phyloP scores from a whole-genome alignment of 2,888 invertebrate genomes.

The Crioceris asparagi region DNA sequence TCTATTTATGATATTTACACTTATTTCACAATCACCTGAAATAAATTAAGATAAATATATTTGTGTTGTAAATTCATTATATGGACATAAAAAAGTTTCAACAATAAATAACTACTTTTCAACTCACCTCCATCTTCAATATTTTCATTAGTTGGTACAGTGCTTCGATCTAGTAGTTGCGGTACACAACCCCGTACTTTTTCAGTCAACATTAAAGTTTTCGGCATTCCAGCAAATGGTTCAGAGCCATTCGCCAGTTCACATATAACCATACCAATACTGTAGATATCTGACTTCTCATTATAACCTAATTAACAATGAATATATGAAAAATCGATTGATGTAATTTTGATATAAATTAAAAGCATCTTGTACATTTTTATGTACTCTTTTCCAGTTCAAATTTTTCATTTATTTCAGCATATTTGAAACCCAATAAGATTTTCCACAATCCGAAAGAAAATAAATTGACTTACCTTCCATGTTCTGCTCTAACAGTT shows the following conservation, averaged over 20 bases:
- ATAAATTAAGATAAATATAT: conserved; percentile 6
- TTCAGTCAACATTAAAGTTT: conserved; percentile 85
- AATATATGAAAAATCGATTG: conserved; percentile 8
- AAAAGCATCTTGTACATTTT: too few relatives aligned
- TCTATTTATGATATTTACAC: conserved; percentile 42
- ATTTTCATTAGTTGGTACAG: conserved; percentile 46
- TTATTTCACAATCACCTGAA: conserved; percentile 29
- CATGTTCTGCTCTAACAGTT: conserved; percentile 66
- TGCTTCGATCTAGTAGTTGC: conserved; percentile 62
- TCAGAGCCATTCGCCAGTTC: conserved; percentile 83
- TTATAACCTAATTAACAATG: too few relatives aligned
- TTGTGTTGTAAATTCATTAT: not conserved
- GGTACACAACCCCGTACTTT: conserved; percentile 74
- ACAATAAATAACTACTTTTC: not conserved
- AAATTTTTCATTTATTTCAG: too few relatives aligned
- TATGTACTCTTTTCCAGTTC: too few relatives aligned
- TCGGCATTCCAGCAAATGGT: conserved; percentile 74
- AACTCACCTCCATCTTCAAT: conserved; percentile 30
- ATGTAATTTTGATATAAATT: too few relatives aligned
- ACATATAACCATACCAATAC: conserved; percentile 77
- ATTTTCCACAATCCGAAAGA: conserved; percentile 1
- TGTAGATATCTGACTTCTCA: conserved; percentile 84
- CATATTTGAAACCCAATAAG: not conserved
- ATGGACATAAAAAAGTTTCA: not conserved
- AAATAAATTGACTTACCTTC: conserved; percentile 27